These are phyloP conservation scores for Erythrocercus mccallii DNA, from an alignment of 2,113 vertebrate genomes.

Conservation along the genomic window DNA sequence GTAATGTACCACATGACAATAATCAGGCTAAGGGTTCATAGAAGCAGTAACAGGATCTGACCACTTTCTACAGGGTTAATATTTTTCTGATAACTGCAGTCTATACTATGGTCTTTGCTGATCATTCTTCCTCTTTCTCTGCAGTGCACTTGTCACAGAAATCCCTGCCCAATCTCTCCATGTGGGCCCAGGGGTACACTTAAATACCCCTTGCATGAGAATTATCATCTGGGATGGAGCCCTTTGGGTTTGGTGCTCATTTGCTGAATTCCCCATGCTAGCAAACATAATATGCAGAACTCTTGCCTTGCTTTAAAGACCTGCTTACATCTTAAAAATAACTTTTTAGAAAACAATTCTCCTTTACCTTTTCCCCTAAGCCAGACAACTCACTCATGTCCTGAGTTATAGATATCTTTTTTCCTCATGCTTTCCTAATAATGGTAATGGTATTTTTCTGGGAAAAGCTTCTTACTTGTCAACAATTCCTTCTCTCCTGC, in stretches of 20 bases:
- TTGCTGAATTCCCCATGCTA: conserved; percentile 2
- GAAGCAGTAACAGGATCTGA: background rate
- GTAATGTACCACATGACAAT: background rate
- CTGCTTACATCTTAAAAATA: conserved; percentile 20
- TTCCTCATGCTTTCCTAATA: background rate
- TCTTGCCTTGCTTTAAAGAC: conserved; percentile 19
- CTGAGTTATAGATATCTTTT: background rate
- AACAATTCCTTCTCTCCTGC: background rate
- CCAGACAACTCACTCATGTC: background rate
- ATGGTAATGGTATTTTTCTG: background rate
- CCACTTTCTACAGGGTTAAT: background rate
- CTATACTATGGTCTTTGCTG: background rate
- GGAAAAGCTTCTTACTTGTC: background rate
- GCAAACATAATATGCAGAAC: background rate
- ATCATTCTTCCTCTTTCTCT: background rate
- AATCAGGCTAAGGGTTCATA: background rate
- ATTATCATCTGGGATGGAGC: background rate
- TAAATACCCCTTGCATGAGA: background rate
- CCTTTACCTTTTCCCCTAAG: conserved; percentile 12
- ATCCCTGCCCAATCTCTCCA: background rate
- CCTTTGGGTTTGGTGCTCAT: background rate
- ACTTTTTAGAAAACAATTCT: background rate
- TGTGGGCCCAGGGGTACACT: background rate
- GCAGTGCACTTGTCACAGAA: background rate
- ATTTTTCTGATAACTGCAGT: background rate